Evolutionary conservation across 2,888 invertebrate species (phyloP).

Genomic region (Lithosia quadra): DNA sequence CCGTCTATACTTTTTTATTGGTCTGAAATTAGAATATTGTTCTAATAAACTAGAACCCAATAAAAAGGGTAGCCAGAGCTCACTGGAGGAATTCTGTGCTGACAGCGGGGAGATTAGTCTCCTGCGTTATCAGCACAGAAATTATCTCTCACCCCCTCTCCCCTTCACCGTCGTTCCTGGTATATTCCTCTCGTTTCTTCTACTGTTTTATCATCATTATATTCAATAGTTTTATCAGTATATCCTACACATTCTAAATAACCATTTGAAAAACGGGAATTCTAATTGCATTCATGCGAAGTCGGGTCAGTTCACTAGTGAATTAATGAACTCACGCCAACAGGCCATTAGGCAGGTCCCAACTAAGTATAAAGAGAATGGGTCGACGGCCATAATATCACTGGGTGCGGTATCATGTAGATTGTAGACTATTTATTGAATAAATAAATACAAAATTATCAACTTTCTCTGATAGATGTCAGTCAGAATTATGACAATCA

Average conservation of each 20-base stretch:
- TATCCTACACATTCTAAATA: not conserved
- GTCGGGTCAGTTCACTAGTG: not conserved
- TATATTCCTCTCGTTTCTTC: not conserved
- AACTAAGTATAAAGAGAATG: slow-evolving; percentile 62
- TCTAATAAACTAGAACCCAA: too few species aligned
- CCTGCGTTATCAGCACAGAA: too few species aligned
- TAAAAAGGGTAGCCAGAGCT: too few species aligned
- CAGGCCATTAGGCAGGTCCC: slow-evolving; percentile 67
- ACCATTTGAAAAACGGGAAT: not conserved
- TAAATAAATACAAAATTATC: not conserved
- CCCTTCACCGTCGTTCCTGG: too few species aligned
- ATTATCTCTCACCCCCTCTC: too few species aligned
- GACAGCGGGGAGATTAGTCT: too few species aligned
- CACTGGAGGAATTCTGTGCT: too few species aligned
- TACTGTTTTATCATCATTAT: not conserved
- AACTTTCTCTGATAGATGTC: not conserved
- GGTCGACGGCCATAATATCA: slow-evolving; percentile 58
- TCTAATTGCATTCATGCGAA: not conserved
- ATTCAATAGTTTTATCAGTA: not conserved
- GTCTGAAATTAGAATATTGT: too few species aligned
- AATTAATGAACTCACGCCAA: slow-evolving; percentile 69
- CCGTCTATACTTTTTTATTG: too few species aligned
- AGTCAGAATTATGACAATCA: not conserved
- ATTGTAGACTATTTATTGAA: not conserved
- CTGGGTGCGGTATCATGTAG: not conserved